Conservation (phyloP, 2,888 invertebrate species). For the Dorcus parallelipipedus region DNA sequence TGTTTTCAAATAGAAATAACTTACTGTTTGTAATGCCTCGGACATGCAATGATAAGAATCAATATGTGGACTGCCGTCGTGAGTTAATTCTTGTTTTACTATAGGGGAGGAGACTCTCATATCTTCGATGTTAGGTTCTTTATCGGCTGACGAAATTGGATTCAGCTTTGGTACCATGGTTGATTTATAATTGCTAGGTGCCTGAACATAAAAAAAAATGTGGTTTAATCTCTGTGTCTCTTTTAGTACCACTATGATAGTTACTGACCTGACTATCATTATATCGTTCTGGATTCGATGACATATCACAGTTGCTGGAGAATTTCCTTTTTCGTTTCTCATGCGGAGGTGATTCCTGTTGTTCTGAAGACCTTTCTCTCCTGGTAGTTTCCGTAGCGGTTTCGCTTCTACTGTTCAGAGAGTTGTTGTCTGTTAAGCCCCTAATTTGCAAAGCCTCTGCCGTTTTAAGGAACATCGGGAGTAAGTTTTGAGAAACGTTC, state of each 20-base stretch:
- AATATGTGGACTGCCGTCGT: conserved; percentile 40
- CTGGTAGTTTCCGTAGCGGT: conserved; percentile 23
- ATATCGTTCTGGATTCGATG: conserved; percentile 61
- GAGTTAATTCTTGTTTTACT: conserved; percentile 63
- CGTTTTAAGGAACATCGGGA: conserved; percentile 88
- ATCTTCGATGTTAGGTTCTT: conserved; percentile 53
- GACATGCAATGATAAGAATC: conserved; percentile 50
- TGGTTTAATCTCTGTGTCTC: background rate
- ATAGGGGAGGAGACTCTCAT: conserved; percentile 55
- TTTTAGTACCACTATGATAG: background rate
- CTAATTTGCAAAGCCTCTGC: conserved; percentile 88
- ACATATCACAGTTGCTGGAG: conserved; percentile 66
- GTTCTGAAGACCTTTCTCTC: conserved; percentile 29
- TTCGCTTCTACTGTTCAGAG: conserved; percentile 49
- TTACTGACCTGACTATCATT: conserved; percentile 63
- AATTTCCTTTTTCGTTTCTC: conserved; percentile 64
- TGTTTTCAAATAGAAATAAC: conserved; percentile 23
- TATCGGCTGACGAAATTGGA: conserved; percentile 54
- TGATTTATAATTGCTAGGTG: conserved; percentile 64
- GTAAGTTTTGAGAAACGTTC: conserved; percentile 86
- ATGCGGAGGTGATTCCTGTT: conserved; percentile 46
- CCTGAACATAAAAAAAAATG: conserved; percentile 45
- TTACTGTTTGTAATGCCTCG: conserved; percentile 49
- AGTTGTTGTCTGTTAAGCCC: conserved; percentile 85
- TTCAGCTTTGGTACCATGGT: conserved; percentile 62